Evolutionary conservation across 2,888 invertebrate species (phyloP).

Genomic region (Pristionchus japonicus): DNA sequence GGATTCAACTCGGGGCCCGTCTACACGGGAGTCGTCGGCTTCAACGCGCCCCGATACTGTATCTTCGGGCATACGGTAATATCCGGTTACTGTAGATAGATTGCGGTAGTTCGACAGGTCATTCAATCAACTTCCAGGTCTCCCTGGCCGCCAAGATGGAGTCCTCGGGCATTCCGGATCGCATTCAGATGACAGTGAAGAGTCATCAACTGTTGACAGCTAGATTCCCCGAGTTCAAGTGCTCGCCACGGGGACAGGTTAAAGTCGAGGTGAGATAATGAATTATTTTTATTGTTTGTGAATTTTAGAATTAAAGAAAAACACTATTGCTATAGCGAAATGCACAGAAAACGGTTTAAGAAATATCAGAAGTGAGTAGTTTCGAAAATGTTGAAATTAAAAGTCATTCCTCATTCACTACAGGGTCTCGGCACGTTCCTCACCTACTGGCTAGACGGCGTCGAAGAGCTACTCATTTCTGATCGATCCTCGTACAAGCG

Average conservation of each 20-base stretch:
- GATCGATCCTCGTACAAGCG: constrained; percentile 40
- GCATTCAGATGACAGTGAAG: constrained; percentile 69
- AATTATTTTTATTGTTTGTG: neutral
- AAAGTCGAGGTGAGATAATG: constrained; percentile 55
- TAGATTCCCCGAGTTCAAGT: constrained; percentile 66
- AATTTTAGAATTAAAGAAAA: neutral
- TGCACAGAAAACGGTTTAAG: no score
- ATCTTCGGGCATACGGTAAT: constrained; percentile 72
- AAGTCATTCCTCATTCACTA: constrained; percentile 32
- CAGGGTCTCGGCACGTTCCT: constrained; percentile 66
- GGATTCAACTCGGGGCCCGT: constrained; percentile 74
- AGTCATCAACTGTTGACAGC: constrained; percentile 67
- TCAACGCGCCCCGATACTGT: constrained; percentile 71
- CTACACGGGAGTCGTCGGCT: constrained; percentile 73
- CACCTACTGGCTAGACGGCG: constrained; percentile 71
- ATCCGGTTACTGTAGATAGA: neutral
- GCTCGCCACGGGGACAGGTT: constrained; percentile 59
- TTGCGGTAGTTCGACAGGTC: neutral
- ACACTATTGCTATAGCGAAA: no score
- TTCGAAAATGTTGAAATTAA: no score
- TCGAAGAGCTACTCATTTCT: constrained; percentile 49
- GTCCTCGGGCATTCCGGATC: constrained; percentile 67
- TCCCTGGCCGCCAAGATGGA: constrained; percentile 74
- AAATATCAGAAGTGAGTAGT: no score
- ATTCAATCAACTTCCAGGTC: constrained; percentile 52